Base-by-base conservation (phyloP, 2,888 invertebrate genomes). In the Orthosia gracilis region DNA sequence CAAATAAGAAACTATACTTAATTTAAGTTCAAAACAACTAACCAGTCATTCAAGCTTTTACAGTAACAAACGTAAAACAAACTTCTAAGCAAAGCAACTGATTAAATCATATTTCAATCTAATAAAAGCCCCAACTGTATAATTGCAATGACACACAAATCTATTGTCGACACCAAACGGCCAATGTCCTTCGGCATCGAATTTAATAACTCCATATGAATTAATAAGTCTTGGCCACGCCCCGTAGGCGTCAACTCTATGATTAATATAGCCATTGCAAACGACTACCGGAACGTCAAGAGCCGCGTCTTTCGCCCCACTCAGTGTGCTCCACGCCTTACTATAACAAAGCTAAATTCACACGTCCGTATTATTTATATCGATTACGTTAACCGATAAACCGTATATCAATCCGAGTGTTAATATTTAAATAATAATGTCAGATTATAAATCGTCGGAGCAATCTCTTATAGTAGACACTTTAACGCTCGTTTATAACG, bases 181-280 rank as follows among this genome's bases (percentile, higher is more conserved):
- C 89, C 90, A 89, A 91, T 91, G 91, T 93, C 90, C 89, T 91
- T 91, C 85, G 88, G 88, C 89, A 91, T 92, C 87, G 91, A 92
- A 93, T 94, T 94, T 94, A 92, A 94, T 94, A 94, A 94, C 93
- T 93, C 92, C 87, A 90, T 89, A 90, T 89, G 94, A 95, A 95
- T 96, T 96, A 96, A 96, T 96, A 96, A 95, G 93, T 86, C 79
- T 76, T 89, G 80, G 94, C 96, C 91, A 90, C 96, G 96, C 96
- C 96, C 92, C 87, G 90, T 93, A 95, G 96, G 96, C 96, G 96
- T 95, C 93, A 90, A 93, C 95, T 89, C 83, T 85, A 89, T 94
- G 94, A 96, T 96, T 95, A 95, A 96, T 96, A 94, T 91, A 91
- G 85, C 90, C 88, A 88, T 90, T 91, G 90, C 90, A 91, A 85